phyloP scores from a whole-genome alignment of 1,140 invertebrate genomes.

The Nymphalis io region DNA sequence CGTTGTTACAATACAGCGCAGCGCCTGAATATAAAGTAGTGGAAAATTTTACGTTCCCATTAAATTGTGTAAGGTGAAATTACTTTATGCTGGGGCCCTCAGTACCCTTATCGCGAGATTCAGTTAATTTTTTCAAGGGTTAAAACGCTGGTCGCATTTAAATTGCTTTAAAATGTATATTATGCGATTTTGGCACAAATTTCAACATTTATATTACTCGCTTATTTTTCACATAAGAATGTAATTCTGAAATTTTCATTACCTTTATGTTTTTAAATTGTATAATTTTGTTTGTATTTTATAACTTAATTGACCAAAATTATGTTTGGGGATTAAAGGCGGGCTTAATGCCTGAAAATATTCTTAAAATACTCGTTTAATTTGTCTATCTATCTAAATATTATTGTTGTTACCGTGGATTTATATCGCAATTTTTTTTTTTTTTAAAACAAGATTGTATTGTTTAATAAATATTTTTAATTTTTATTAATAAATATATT shows the following conservation, averaged over 20 bases:
- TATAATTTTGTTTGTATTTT: too few relatives aligned
- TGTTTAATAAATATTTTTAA: too few relatives aligned
- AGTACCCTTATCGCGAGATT: slow-evolving; percentile 14
- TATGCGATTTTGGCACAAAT: neutral
- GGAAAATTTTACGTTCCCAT: slow-evolving; percentile 53
- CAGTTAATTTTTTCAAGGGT: slow-evolving; percentile 21
- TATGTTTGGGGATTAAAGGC: too few relatives aligned
- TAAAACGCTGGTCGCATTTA: slow-evolving; percentile 22
- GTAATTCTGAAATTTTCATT: neutral
- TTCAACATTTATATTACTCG: neutral
- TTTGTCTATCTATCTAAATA: too few relatives aligned
- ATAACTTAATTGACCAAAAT: too few relatives aligned
- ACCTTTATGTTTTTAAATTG: too few relatives aligned
- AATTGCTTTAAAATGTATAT: slow-evolving; percentile 17
- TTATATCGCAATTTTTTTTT: too few relatives aligned
- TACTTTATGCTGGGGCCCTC: slow-evolving; percentile 44
- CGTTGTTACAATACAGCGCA: slow-evolving; percentile 39
- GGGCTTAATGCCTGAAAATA: too few relatives aligned
- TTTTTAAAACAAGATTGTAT: too few relatives aligned
- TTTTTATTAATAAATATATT: too few relatives aligned
- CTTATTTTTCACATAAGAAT: neutral
- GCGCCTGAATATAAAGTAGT: slow-evolving; percentile 57
- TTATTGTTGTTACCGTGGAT: too few relatives aligned
- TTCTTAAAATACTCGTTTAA: too few relatives aligned
- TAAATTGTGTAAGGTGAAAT: slow-evolving; percentile 53